Conservation (phyloP, 92 coral and sea anemone species). For the Virgularia gustaviana region DNA sequence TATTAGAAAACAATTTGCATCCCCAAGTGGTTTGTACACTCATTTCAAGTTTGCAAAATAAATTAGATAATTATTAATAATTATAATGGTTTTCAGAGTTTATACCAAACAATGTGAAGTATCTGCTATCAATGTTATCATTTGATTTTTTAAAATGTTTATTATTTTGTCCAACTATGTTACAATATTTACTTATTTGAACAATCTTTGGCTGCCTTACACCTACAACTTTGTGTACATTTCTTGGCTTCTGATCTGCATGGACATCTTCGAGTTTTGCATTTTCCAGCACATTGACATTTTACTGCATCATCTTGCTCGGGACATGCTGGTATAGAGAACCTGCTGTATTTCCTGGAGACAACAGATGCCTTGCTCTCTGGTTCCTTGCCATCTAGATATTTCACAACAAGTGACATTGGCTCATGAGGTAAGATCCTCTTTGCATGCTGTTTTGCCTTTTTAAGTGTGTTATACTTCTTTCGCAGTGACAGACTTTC, state of each 20-base stretch:
- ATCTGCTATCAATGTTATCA: no score
- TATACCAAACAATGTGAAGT: no score
- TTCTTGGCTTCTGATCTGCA: conserved; percentile 2
- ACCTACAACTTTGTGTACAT: conserved; percentile 8
- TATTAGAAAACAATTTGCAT: conserved; percentile 10
- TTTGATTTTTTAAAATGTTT: no score
- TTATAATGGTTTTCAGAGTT: no score
- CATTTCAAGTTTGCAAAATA: no score
- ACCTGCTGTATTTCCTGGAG: conserved; percentile 12
- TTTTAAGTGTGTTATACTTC: conserved; percentile 1
- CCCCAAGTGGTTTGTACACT: conserved; percentile 4
- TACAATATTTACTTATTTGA: no score
- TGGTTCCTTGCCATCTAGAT: conserved; percentile 19
- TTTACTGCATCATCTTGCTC: conserved; percentile 11
- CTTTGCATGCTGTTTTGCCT: conserved; percentile 24
- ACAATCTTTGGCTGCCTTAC: conserved; percentile 29
- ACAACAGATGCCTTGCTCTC: conserved; percentile 17
- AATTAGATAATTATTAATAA: no score
- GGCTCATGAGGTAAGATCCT: conserved; percentile 26
- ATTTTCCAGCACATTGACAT: conserved; percentile 32
- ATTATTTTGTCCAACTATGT: no score
- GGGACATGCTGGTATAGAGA: conserved; percentile 28
- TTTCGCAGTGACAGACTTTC: background rate
- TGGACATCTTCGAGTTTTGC: conserved; percentile 17
- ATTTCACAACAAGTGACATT: conserved; percentile 19